These are phyloP conservation scores for Sminthurinus aureus DNA, from an alignment of 2,888 invertebrate species.

Conservation along the genomic window DNA sequence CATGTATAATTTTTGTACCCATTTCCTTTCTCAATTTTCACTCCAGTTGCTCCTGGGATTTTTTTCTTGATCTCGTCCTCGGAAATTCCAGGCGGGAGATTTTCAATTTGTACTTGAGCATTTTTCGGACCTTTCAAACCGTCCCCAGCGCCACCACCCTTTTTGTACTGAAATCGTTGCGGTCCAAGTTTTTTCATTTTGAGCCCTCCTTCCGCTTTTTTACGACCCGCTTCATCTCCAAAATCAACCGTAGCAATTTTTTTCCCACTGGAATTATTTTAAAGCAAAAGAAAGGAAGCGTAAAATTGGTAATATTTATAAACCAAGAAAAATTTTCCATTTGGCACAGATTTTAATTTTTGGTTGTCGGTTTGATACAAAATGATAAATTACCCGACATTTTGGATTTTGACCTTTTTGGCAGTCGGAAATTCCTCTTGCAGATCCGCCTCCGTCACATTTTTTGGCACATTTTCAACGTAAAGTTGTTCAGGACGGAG, in stretches of 20 bases:
- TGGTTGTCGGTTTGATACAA: too few species aligned
- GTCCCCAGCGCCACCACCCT: background rate
- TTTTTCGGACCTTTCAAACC: background rate
- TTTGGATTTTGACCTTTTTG: background rate
- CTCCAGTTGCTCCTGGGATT: background rate
- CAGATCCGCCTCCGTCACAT: background rate
- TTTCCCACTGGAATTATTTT: constrained; percentile 1
- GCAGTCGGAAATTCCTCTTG: background rate
- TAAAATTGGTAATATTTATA: too few species aligned
- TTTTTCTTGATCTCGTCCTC: constrained; percentile 14
- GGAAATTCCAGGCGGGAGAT: background rate
- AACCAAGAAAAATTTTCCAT: too few species aligned
- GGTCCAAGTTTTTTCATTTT: background rate
- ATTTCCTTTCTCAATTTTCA: background rate
- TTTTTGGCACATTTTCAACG: background rate
- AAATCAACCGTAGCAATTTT: background rate
- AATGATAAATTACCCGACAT: background rate
- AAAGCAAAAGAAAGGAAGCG: too few species aligned
- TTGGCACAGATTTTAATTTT: too few species aligned
- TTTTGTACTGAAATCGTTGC: background rate
- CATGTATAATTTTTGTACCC: background rate
- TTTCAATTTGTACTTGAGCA: background rate
- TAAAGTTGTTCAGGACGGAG: background rate
- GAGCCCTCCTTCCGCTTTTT: background rate
- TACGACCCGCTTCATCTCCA: background rate